Base-by-base conservation (phyloP, 2,888 invertebrate genomes). In the Peribatodes rhomboidaria region DNA sequence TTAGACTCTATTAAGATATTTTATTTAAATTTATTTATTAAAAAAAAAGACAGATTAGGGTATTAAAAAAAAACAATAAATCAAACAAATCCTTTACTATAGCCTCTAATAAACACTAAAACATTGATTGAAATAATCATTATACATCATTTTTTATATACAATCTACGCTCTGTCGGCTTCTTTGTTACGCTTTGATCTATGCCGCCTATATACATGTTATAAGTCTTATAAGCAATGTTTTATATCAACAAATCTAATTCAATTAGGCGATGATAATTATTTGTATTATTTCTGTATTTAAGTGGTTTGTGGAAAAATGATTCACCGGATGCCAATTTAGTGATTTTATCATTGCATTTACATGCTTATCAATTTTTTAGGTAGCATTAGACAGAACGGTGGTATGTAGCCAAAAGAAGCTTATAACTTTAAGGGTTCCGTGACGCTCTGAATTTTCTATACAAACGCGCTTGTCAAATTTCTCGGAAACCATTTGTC, bases 161-260 rank as follows among this genome's bases (percentile, higher is more conserved):
- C 14, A 42, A 37, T 11, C 18, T 13, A 14, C 11, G 27, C 14
- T 11, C 10, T 47, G 47, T 54, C 54, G 61, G 54, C 47, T 61
- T 10, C 61, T 61, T 61, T 55, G 54, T 41, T 61, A 61, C 54
- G 54, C 41, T 55, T 61, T 61, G 61, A 61, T 49, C 8, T 41
- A 7, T 6, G 37, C 60, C 61, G 61, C 60, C 16, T 27, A 49
- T 20, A 46, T 41, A n/a, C 3, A 33, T 46, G 60, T 60, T n/a
- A 10, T 13, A 20, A 11, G 9, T 46, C 53, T 60, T n/a, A 10
- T 13, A 20, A 11, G 9, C 27, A 49, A 31, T 49, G 20, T 39
- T 44, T 42, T n/a, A 11, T 41, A 49, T 55, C 41, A 54, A 49
- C 47, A 31, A 6, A 55, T 55, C 47, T 61, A 55, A 61, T 61